phyloP scores from a whole-genome alignment of 2,113 vertebrate species.

The Alethe castanea region DNA sequence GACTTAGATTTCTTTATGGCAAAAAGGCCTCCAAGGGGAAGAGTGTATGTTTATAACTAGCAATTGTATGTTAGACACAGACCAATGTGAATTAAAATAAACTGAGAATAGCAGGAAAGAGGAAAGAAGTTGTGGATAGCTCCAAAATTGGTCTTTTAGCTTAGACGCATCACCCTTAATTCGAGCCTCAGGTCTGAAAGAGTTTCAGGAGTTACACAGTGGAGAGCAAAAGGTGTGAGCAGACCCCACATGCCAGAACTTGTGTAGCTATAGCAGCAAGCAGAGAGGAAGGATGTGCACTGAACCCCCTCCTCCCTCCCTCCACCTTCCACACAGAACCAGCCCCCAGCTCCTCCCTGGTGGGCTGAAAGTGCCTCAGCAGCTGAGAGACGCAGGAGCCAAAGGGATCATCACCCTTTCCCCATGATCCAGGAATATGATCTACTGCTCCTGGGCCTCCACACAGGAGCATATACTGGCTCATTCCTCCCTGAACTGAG shows the following conservation, averaged over 20 bases:
- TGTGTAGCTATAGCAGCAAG: not conserved
- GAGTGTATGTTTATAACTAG: not conserved
- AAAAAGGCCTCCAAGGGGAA: not conserved
- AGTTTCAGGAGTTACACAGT: not conserved
- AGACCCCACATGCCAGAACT: not conserved
- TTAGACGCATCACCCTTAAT: not conserved
- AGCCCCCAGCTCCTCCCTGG: not conserved
- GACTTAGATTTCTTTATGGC: not conserved
- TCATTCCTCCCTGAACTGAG: not conserved
- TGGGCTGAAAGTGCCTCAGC: not conserved
- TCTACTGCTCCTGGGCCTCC: not conserved
- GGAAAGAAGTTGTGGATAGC: not conserved
- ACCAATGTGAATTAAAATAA: not conserved
- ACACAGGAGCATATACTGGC: not conserved
- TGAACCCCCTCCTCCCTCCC: not conserved
- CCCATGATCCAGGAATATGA: not conserved
- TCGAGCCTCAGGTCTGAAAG: not conserved
- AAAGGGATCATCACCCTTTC: not conserved
- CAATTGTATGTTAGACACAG: not conserved
- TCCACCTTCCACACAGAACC: rapidly evolving
- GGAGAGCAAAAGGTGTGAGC: not conserved
- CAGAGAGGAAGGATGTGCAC: not conserved
- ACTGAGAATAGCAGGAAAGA: not conserved
- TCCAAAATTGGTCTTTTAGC: not conserved
- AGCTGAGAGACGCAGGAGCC: not conserved